Conservation (phyloP, 2,888 invertebrate species). For the Eulithis prunata region DNA sequence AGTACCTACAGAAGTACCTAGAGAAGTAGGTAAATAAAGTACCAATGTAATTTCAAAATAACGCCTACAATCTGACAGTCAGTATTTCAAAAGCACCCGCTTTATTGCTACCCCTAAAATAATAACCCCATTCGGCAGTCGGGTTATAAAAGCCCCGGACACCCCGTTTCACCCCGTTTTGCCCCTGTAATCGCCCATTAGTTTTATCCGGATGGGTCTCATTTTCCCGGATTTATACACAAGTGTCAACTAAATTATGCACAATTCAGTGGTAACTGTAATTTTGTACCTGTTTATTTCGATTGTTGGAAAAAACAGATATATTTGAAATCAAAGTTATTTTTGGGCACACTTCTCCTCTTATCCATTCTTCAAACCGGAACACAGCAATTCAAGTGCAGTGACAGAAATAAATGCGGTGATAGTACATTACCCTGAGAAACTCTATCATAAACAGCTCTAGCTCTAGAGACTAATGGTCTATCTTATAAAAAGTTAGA, state of each 20-base stretch:
- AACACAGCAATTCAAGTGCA: too few relatives aligned
- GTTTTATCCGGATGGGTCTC: constrained; percentile 31
- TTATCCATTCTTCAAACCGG: too few relatives aligned
- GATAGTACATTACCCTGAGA: too few relatives aligned
- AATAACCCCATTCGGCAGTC: constrained; percentile 10
- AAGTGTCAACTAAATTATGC: constrained; percentile 13
- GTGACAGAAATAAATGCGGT: too few relatives aligned
- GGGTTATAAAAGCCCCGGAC: constrained; percentile 15
- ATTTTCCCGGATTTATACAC: constrained; percentile 35
- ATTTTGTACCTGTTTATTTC: background rate
- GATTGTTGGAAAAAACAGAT: too few relatives aligned
- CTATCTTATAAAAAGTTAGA: too few relatives aligned
- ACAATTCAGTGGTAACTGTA: background rate
- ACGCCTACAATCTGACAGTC: constrained; percentile 2
- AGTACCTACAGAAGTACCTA: too few relatives aligned
- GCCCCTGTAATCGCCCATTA: constrained; percentile 34
- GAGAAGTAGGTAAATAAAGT: too few relatives aligned
- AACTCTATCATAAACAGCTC: too few relatives aligned
- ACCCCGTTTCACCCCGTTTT: constrained; percentile 9
- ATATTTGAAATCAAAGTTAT: too few relatives aligned
- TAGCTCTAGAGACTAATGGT: too few relatives aligned
- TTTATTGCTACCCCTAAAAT: constrained; percentile 19
- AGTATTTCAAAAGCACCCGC: constrained; percentile 19
- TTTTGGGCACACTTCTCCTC: too few relatives aligned
- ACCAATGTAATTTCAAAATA: constrained; percentile 6